Conservation (phyloP, 2,113 vertebrate species). For the Colius striatus region DNA sequence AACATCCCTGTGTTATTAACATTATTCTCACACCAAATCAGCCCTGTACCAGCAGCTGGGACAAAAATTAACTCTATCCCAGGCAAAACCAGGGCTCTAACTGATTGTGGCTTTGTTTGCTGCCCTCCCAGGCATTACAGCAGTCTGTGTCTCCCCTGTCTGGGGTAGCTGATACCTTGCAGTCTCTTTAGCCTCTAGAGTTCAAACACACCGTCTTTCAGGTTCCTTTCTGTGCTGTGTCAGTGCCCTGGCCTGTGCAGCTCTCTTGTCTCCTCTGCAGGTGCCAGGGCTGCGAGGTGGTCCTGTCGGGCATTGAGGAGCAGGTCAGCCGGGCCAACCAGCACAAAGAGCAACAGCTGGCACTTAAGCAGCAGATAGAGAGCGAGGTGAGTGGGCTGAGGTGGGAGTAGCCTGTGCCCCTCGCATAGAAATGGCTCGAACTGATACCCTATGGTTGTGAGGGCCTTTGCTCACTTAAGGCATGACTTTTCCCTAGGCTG, state of each 20-base stretch:
- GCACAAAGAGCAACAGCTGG: slow-evolving; percentile 93
- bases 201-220: background rate
- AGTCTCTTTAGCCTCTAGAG: background rate
- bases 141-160: background rate
- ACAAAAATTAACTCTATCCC: too few relatives aligned
- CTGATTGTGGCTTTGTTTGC: background rate
- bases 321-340: slow-evolving; percentile 95
- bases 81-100: too few relatives aligned
- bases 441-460: background rate
- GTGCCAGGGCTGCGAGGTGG: slow-evolving; percentile 94
- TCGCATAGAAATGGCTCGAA: accelerated
- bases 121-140: background rate
- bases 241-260: background rate
- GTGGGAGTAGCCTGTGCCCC: background rate
- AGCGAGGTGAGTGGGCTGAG: slow-evolving; percentile 84
- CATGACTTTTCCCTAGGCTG: background rate
- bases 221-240: accelerated
- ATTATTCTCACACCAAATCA: too few relatives aligned
- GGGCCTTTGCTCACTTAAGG: background rate
- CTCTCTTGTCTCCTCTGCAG: slow-evolving; percentile 62
- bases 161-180: background rate
- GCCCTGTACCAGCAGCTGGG: too few relatives aligned
- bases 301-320: slow-evolving; percentile 93
- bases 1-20: too few relatives aligned
- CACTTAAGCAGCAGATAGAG: slow-evolving; percentile 96